Base-by-base conservation (phyloP, 1,140 invertebrate species). In the Monomorium pharaonis region DNA sequence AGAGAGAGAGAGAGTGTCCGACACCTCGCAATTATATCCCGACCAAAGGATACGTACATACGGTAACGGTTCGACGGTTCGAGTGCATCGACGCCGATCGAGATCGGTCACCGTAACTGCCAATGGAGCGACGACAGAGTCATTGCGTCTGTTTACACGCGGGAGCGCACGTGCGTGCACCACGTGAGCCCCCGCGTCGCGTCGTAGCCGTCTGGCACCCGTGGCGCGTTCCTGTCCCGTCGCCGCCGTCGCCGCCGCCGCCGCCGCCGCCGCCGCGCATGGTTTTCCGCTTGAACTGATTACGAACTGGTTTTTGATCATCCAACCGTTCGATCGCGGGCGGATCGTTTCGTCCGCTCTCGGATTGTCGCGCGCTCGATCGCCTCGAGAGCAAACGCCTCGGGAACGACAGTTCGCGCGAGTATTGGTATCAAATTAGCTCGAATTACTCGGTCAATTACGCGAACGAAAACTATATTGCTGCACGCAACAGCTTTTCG, bases 251-350 rank as follows among this genome's bases (percentile, higher is more conserved):
- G 4, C 0, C 63, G 30, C 44, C 58, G 49, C 1, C 33, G 16
- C 54, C 21, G 84, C 24, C 70, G 60, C 33, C 49, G 87, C 74
- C 56, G 85, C 75, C 88, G 75, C 90, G 90, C 85, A 88, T 85
- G 90, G 91, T 93, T 94, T 94, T 94, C 91, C 93, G 90, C 91
- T 93, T 91, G 86, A 93, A 92, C 93, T 93, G 89, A 93, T 92
- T 89, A 86, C 88, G 91, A 94, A 94, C 94, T 94, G 93, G 93
- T 94, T 94, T 88, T 91, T 92, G 93, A 91, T 85, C 92, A 93
- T 94, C 94, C 93, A 94, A 93, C 92, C 94, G 92, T 80, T 80
- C 16, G 56, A 62, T 77, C 56, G 74, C 90, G 91, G 69, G 65
- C 84, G 62, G 83, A 84, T 86, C 76, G 88, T 90, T 91, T 62